phyloP scores from a whole-genome alignment of 2,888 invertebrate species.

The Troides aeacus region DNA sequence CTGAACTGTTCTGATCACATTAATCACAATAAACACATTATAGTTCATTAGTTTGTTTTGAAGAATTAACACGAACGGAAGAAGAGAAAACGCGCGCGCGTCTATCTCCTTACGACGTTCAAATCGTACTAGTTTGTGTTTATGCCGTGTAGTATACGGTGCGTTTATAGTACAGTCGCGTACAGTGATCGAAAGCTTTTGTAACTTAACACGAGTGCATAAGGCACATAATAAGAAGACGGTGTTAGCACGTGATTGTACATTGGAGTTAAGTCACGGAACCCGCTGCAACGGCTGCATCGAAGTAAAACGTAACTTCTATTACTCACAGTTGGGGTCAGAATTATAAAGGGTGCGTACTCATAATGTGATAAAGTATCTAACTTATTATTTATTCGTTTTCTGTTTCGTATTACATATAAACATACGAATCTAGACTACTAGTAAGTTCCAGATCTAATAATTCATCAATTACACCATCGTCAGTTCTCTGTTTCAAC shows the following conservation, averaged over 20 bases:
- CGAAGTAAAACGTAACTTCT: slow-evolving; percentile 61
- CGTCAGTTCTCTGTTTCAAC: not conserved
- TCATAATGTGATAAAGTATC: not conserved
- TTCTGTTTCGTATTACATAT: not conserved
- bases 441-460: too few species aligned
- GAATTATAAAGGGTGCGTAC: slow-evolving; percentile 26
- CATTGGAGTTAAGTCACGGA: slow-evolving; percentile 67
- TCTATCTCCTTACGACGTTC: slow-evolving; percentile 54
- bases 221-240: slow-evolving; percentile 28
- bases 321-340: slow-evolving; percentile 55
- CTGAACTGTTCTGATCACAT: slow-evolving; percentile 47
- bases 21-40: slow-evolving; percentile 56
- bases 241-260: slow-evolving; percentile 52
- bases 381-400: not conserved
- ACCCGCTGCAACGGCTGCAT: slow-evolving; percentile 60
- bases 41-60: slow-evolving; percentile 52
- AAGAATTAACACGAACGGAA: slow-evolving; percentile 48
- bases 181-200: not conserved
- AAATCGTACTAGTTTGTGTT: slow-evolving; percentile 53
- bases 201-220: slow-evolving; percentile 5
- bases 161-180: slow-evolving; percentile 18
- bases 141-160: slow-evolving; percentile 33
- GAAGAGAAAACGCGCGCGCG: slow-evolving; percentile 51
- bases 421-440: too few species aligned
- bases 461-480: not conserved